Percentiles rank a stretch among this genome's conserved stretches.
phyloP scores from a whole-genome alignment of 2,113 vertebrate species.

The Microcebus tavaratra region DNA sequence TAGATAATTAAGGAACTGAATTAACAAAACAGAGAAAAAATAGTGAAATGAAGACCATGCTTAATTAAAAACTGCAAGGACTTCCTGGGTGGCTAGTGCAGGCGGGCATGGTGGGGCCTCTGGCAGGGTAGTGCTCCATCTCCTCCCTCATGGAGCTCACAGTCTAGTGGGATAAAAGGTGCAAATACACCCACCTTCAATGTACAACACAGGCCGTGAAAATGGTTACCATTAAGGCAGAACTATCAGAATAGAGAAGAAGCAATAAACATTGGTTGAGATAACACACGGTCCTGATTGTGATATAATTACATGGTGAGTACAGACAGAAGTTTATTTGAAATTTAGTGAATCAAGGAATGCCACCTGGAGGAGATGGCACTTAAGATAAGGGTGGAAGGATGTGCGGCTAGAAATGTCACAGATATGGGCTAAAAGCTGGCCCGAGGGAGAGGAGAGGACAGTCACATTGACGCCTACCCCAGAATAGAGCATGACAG shows the following conservation, averaged over 20 bases:
- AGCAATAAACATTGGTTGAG: background rate
- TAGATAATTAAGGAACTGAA: background rate
- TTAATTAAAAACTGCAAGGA: background rate
- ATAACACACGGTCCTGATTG: background rate
- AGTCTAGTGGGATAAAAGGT: background rate
- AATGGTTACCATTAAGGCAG: background rate
- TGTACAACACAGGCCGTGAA: background rate
- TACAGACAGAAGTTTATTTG: constrained; percentile 9
- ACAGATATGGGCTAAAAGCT: background rate
- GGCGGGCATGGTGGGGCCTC: background rate
- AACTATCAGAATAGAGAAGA: background rate
- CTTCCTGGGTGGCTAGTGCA: background rate
- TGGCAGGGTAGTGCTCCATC: background rate
- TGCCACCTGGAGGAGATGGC: background rate
- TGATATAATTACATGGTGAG: background rate
- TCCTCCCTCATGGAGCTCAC: background rate
- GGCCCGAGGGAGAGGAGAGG: background rate
- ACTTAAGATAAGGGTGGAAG: background rate
- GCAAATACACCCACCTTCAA: fast-evolving
- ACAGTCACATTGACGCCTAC: background rate
- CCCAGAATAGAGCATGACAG: background rate
- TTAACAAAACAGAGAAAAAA: constrained; percentile 28
- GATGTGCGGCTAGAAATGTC: background rate
- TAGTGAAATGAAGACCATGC: background rate
- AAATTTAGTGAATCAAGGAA: background rate